Evolutionary conservation across 1,140 invertebrate genomes (phyloP).

Genomic region (Muscidifurax raptorellus): DNA sequence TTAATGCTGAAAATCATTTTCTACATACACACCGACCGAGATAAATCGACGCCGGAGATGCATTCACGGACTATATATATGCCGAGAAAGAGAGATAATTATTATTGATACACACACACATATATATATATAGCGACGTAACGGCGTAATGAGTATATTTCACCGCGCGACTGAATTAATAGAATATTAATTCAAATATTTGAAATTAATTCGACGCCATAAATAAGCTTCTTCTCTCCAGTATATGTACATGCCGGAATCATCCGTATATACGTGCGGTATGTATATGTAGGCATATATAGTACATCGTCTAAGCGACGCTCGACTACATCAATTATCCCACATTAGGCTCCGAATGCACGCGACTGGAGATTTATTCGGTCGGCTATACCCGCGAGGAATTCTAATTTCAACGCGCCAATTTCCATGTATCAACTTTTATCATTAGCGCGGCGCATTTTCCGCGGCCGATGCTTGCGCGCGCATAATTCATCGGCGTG

Average conservation of each 20-base stretch:
- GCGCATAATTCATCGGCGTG: background rate
- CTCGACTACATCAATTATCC: background rate
- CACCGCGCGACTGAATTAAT: background rate
- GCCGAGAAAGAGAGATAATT: background rate
- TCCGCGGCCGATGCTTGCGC: no score
- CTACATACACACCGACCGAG: no score
- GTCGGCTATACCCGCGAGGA: background rate
- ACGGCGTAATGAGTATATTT: background rate
- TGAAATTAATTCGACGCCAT: background rate
- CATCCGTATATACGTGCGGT: no score
- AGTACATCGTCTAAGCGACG: background rate
- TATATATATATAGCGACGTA: background rate
- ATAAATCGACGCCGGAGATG: background rate
- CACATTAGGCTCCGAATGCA: background rate
- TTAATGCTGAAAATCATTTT: no score
- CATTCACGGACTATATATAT: background rate
- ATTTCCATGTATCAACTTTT: background rate
- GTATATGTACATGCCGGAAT: no score
- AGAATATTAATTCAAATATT: background rate
- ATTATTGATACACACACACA: background rate
- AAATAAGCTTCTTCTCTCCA: background rate
- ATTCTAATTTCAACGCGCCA: constrained; percentile 9
- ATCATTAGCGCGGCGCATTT: background rate
- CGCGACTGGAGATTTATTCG: background rate
- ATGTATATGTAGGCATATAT: no score